These are phyloP conservation scores for Diaphora mendica DNA, from an alignment of 2,888 invertebrate genomes.

Conservation along the genomic window DNA sequence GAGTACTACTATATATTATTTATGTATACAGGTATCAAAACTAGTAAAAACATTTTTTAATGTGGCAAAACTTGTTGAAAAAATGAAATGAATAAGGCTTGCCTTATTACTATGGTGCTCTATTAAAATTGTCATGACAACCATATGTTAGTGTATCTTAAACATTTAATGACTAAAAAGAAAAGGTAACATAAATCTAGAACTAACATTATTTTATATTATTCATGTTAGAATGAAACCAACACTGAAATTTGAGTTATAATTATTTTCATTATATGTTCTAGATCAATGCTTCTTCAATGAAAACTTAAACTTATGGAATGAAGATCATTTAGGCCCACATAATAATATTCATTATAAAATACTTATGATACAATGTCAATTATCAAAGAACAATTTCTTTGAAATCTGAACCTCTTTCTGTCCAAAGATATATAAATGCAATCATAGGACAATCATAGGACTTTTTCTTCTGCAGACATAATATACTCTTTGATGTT, in stretches of 20 bases:
- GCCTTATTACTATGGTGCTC: conserved; percentile 16
- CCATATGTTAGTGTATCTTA: conserved; percentile 30
- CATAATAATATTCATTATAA: conserved; percentile 40
- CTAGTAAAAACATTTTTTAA: conserved; percentile 3
- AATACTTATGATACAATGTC: conserved; percentile 28
- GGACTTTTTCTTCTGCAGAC: not conserved
- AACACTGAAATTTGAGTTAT: not conserved
- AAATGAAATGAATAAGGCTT: not conserved
- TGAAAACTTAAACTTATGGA: conserved; percentile 56
- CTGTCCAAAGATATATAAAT: conserved; percentile 19
- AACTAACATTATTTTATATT: conserved; percentile 8
- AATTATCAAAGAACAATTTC: conserved; percentile 40
- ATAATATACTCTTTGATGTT: not conserved
- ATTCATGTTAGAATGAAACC: not conserved
- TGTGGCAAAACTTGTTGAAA: conserved; percentile 18
- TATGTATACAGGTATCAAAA: conserved; percentile 23
- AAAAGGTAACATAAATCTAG: conserved; percentile 34
- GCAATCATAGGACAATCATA: too few species aligned
- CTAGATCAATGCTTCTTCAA: conserved; percentile 26
- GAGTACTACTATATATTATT: conserved; percentile 35
- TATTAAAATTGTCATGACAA: conserved; percentile 21
- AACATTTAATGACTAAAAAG: conserved; percentile 42
- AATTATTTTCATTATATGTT: not conserved
- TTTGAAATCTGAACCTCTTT: conserved; percentile 31
- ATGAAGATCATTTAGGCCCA: conserved; percentile 69